Evolutionary conservation across 2,797 vertebrate genomes (phyloP).

Genomic region (Nyctalus aviator): DNA sequence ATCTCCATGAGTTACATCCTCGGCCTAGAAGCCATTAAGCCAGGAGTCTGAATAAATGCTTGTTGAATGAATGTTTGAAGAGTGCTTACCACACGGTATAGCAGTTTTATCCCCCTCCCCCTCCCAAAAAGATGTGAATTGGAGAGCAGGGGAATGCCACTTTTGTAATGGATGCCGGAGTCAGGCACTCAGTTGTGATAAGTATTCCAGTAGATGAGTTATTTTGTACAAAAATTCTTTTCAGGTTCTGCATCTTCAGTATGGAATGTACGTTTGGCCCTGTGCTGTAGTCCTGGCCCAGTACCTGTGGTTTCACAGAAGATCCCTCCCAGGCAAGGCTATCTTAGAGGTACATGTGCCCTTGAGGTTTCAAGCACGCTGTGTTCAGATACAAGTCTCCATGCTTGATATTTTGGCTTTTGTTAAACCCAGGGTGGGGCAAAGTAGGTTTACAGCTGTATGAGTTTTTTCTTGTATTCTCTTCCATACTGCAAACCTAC

Average conservation of each 20-base stretch:
- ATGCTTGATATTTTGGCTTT: not conserved
- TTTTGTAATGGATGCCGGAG: not conserved
- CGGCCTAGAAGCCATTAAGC: not conserved
- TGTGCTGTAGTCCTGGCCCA: conserved; percentile 95
- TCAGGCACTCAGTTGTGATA: not conserved
- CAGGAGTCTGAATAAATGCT: not conserved
- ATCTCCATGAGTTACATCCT: not conserved
- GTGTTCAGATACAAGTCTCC: not conserved
- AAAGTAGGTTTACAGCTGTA: not conserved
- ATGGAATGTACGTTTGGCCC: conserved; percentile 96
- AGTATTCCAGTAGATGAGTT: not conserved
- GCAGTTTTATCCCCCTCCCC: not conserved
- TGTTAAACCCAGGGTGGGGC: not conserved
- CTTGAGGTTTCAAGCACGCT: not conserved
- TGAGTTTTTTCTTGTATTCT: not conserved
- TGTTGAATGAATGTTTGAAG: not conserved
- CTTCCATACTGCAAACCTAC: not conserved
- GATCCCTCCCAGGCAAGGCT: conserved; percentile 84
- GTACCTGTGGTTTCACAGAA: conserved; percentile 91
- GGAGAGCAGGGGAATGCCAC: not conserved
- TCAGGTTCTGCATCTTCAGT: conserved; percentile 93
- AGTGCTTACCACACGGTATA: not conserved
- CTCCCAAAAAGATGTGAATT: not conserved
- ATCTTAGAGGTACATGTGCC: conserved; percentile 92
- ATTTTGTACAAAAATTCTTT: conserved; percentile 20